Evolutionary conservation across 2,888 invertebrate genomes (phyloP).

Genomic region (Dryococelus australis): DNA sequence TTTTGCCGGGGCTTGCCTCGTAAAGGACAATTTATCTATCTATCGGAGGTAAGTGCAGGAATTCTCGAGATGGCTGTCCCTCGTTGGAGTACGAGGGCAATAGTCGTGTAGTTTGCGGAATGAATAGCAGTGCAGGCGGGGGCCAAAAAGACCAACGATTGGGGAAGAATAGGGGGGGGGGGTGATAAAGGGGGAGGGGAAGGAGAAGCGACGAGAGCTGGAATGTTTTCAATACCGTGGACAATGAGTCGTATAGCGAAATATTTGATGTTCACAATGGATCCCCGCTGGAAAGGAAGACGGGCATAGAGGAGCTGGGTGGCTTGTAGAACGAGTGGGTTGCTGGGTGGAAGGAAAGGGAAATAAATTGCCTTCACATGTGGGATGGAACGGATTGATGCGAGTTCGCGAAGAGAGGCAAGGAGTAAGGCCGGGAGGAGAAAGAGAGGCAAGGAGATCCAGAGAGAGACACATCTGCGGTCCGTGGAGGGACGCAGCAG

Average conservation of each 20-base stretch:
- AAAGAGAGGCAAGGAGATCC: neutral
- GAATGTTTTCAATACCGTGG: constrained; percentile 3
- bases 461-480: neutral
- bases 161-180: no score
- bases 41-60: no score
- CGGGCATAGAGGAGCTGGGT: neutral
- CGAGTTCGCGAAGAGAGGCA: neutral
- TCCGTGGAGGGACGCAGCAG: neutral
- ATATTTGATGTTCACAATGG: constrained; percentile 16
- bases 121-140: neutral
- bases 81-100: neutral
- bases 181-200: neutral
- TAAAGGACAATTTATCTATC: no score
- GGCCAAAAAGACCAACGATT: no score
- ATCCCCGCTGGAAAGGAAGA: neutral
- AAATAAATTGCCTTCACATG: constrained; percentile 16
- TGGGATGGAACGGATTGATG: constrained; percentile 8
- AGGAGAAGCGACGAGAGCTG: neutral
- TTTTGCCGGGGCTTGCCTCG: no score
- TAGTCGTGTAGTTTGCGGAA: neutral
- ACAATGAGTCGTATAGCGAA: neutral
- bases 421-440: neutral
- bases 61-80: no score
- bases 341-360: neutral
- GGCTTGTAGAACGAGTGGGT: no score